Evolutionary conservation across 1,140 invertebrate genomes (phyloP).

Genomic region (Penaeus chinensis): DNA sequence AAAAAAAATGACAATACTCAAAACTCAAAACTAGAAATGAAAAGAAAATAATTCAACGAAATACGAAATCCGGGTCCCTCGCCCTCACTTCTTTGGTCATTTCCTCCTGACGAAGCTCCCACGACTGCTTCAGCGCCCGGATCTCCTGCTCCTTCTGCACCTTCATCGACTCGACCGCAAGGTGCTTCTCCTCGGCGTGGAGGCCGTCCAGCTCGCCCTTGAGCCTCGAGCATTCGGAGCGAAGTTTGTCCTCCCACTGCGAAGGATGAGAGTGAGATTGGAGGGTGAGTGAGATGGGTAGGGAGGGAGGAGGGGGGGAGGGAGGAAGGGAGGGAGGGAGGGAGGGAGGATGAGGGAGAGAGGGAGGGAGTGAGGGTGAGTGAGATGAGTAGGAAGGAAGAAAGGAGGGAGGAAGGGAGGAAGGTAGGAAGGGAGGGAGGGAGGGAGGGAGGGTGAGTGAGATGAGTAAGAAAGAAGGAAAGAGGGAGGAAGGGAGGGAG

Average conservation of each 20-base stretch:
- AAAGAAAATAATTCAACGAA: neutral
- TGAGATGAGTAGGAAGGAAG: too few relatives aligned
- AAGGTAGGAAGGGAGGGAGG: too few relatives aligned
- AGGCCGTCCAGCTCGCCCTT: conserved; percentile 74
- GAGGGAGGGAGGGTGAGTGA: too few relatives aligned
- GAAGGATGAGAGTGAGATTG: conserved; percentile 25
- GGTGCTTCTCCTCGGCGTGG: conserved; percentile 73
- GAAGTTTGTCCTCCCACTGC: conserved; percentile 69
- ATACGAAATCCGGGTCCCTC: neutral
- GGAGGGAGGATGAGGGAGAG: too few relatives aligned
- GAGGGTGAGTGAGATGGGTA: neutral
- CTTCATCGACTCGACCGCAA: conserved; percentile 69
- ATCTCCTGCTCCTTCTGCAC: conserved; percentile 67
- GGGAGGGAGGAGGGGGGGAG: too few relatives aligned
- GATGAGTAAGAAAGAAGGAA: too few relatives aligned
- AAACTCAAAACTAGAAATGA: neutral
- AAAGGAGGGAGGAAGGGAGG: too few relatives aligned
- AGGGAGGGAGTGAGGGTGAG: too few relatives aligned
- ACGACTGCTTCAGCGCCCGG: conserved; percentile 70
- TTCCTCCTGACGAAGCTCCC: conserved; percentile 72
- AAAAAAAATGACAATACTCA: neutral
- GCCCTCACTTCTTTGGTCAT: conserved; percentile 70
- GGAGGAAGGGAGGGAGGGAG: too few relatives aligned
- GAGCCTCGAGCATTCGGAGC: conserved; percentile 71
- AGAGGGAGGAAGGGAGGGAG: too few relatives aligned